phyloP scores from a whole-genome alignment of 2,113 vertebrate genomes.

The Callorhinus ursinus region DNA sequence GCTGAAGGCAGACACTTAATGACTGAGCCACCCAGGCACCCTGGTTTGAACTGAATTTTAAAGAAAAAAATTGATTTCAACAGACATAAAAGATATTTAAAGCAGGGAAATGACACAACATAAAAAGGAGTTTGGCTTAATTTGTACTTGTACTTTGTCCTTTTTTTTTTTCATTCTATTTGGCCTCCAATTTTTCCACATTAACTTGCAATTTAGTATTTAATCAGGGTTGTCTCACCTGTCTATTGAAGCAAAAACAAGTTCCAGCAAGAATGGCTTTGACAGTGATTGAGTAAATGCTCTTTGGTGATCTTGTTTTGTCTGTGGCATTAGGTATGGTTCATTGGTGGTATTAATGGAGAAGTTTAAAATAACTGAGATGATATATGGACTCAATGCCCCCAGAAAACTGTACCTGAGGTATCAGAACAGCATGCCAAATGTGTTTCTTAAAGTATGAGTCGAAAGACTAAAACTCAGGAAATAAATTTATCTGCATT shows the following conservation, averaged over 20 bases:
- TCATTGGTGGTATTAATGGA: conserved; percentile 67
- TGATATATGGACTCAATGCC: conserved; percentile 49
- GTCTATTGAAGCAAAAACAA: conserved; percentile 38
- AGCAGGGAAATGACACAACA: not conserved
- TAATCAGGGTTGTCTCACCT: conserved; percentile 9
- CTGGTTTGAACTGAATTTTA: not conserved
- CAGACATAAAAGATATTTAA: not conserved
- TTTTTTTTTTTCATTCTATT: not conserved
- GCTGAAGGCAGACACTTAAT: too few species aligned
- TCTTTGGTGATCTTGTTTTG: conserved; percentile 54
- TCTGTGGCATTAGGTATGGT: conserved; percentile 63
- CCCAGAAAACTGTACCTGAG: not conserved
- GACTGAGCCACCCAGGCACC: too few species aligned
- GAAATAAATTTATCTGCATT: not conserved
- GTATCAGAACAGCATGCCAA: not conserved
- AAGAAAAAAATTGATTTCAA: not conserved
- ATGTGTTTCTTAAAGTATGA: not conserved
- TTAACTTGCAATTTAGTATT: conserved; percentile 52
- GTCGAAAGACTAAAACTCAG: not conserved
- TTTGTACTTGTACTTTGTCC: not conserved
- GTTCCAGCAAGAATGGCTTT: conserved; percentile 41
- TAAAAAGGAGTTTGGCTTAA: not conserved
- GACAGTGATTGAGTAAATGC: conserved; percentile 60
- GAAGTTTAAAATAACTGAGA: conserved; percentile 60
- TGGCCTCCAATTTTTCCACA: conserved; percentile 32